Evolutionary conservation across 1,140 invertebrate species (phyloP).

Genomic region (Hermatobates lingyangjiaoensis): DNA sequence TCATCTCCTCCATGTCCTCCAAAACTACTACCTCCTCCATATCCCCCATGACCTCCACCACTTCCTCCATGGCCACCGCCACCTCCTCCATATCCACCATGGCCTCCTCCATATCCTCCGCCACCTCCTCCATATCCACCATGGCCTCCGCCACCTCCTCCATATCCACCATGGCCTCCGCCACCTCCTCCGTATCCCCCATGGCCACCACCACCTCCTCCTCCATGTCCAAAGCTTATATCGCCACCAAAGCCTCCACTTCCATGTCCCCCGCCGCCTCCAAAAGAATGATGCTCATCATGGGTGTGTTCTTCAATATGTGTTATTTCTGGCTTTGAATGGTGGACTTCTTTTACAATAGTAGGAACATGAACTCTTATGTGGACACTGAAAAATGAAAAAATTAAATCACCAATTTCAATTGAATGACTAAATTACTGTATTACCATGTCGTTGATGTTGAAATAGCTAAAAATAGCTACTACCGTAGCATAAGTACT

Average conservation of each 20-base stretch:
- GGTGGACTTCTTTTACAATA: conserved; percentile 20
- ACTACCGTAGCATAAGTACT: no score
- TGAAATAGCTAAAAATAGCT: no score
- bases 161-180: conserved; percentile 1
- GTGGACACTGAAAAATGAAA: conserved; percentile 23
- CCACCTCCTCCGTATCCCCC: conserved; percentile 8
- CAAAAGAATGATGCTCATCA: conserved; percentile 11
- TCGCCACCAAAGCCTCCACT: conserved; percentile 6
- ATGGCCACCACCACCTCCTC: conserved; percentile 8
- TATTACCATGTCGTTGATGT: no score
- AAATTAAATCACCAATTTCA: no score
- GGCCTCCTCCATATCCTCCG: conserved; percentile 12
- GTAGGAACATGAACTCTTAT: conserved; percentile 26
- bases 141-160: conserved; percentile 6
- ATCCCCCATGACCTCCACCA: background rate
- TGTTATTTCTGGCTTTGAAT: conserved; percentile 20
- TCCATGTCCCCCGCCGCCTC: conserved; percentile 11
- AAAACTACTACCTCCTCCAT: background rate
- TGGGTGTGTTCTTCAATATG: conserved; percentile 20
- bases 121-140: conserved; percentile 4
- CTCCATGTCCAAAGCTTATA: conserved; percentile 14
- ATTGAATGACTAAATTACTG: no score
- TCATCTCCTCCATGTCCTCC: background rate
- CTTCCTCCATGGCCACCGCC: background rate
- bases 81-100: conserved; percentile 1